phyloP scores from a whole-genome alignment of 2,888 invertebrate genomes.

The Lissocephala sabroskyi region DNA sequence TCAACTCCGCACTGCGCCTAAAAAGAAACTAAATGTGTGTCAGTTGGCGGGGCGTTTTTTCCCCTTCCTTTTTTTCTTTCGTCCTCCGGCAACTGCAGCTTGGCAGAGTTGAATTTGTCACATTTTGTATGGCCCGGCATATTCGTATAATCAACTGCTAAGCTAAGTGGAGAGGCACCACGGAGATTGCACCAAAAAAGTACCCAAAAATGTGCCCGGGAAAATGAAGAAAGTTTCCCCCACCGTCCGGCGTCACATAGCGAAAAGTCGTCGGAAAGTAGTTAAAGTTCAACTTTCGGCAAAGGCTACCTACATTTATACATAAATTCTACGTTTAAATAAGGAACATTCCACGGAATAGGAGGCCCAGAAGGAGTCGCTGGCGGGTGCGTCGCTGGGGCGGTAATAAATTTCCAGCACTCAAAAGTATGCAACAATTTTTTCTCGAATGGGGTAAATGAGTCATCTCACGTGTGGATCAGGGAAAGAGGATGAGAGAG shows the following conservation, averaged over 20 bases:
- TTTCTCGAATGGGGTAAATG: too few species aligned
- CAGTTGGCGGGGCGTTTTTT: constrained; percentile 11
- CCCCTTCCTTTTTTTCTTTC: not conserved
- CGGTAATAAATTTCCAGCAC: too few species aligned
- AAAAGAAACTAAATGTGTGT: constrained; percentile 39
- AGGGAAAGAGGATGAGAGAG: not conserved
- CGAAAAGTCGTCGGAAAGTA: constrained; percentile 50
- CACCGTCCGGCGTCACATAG: constrained; percentile 21
- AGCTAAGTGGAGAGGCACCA: constrained; percentile 32
- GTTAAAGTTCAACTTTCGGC: constrained; percentile 53
- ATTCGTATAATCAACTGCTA: constrained; percentile 44
- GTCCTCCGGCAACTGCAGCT: too few species aligned
- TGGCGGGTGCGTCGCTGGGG: too few species aligned
- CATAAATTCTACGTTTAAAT: too few species aligned
- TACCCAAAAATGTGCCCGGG: constrained; percentile 25
- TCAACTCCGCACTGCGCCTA: constrained; percentile 35
- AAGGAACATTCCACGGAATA: too few species aligned
- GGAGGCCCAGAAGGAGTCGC: too few species aligned
- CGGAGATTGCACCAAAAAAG: constrained; percentile 48
- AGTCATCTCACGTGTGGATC: too few species aligned
- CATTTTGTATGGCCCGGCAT: constrained; percentile 42
- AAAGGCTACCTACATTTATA: too few species aligned
- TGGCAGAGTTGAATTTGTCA: too few species aligned
- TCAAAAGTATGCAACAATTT: too few species aligned
- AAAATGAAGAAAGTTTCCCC: constrained; percentile 49